Evolutionary conservation across 2,113 vertebrate species (phyloP), one percentile per base, ranked within the genome.

Genomic region (Octodon degus): DNA sequence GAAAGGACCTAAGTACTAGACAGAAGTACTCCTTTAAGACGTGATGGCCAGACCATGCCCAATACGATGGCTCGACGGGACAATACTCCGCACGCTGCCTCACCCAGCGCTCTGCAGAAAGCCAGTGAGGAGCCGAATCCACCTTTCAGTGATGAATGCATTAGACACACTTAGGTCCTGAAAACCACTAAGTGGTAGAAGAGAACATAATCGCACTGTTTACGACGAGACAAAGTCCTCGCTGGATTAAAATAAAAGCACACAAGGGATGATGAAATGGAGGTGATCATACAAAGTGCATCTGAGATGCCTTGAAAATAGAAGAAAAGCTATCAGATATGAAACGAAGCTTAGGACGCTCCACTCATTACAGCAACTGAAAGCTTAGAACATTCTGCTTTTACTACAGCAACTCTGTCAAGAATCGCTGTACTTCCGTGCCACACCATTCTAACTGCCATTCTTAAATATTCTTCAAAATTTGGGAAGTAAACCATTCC

Each of bases 191-290:
- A 95, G 40, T 81, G 50, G 95, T 58, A 19, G 70, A 68, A 83
- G 74, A 91, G 79, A 81, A 72, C 14, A 91, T 76, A 83, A 89
- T 89, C 84, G 91, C 88, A 89, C 77, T 89, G 76, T 91, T 96
- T 62, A 91, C 90, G 70, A 20, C 0, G 8, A 89, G 62, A 90
- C 60, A 63, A 40, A 85, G n/a, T 68, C 62, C 92, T 93, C 65
- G 37, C 32, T 91, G 34, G 68, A 89, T 86, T 93, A 93, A 96
- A 96, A 89, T 86, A 72, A 87, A 97, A 93, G 58, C 79, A 89
- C 65, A 96, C 50, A 63, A 68, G 50, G 82, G 72, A 92, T n/a
- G 24, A 40, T 37, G 12, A 95, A 89, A 96, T 50, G 62, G 50
- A 88, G 20, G 87, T 50, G 50, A 88, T 65, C 40, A 84, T 55